Conservation (phyloP, 2,113 vertebrate species). For the Nycticorax nycticorax region DNA sequence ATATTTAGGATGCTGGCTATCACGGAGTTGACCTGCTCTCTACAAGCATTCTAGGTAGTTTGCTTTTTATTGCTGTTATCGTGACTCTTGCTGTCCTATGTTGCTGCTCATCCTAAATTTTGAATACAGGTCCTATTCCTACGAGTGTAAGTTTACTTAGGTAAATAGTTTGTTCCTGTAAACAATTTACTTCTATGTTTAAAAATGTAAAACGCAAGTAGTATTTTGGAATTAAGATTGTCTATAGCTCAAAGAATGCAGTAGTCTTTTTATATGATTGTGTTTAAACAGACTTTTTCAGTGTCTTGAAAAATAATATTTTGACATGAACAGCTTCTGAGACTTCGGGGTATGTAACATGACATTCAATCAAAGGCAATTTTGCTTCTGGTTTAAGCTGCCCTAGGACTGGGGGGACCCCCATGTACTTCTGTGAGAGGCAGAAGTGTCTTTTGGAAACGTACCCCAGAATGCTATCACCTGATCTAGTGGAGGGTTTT, state of each 20-base stretch:
- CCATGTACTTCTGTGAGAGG: neutral
- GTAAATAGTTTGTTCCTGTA: neutral
- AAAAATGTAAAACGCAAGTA: neutral
- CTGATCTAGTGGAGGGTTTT: neutral
- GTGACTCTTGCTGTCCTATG: neutral
- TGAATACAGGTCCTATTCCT: neutral
- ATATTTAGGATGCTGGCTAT: neutral
- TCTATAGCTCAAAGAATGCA: neutral
- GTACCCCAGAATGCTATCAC: neutral
- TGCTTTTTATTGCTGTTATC: neutral
- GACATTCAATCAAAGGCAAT: neutral
- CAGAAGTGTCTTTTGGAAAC: neutral
- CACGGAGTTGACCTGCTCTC: neutral
- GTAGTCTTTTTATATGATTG: neutral
- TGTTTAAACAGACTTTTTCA: neutral
- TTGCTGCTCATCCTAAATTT: neutral
- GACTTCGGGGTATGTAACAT: neutral
- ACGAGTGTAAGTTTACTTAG: neutral
- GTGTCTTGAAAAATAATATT: neutral
- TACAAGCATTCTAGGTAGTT: neutral
- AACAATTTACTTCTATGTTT: neutral
- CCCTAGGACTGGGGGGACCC: fast-evolving
- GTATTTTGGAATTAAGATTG: neutral
- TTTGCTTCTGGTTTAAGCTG: neutral
- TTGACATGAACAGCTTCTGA: neutral